A percentile compares a stretch with the other conserved stretches of the same genome.
Evolutionary conservation across 92 coral and sea anemone genomes (phyloP).

Genomic region (Umimayanthus kanabou): DNA sequence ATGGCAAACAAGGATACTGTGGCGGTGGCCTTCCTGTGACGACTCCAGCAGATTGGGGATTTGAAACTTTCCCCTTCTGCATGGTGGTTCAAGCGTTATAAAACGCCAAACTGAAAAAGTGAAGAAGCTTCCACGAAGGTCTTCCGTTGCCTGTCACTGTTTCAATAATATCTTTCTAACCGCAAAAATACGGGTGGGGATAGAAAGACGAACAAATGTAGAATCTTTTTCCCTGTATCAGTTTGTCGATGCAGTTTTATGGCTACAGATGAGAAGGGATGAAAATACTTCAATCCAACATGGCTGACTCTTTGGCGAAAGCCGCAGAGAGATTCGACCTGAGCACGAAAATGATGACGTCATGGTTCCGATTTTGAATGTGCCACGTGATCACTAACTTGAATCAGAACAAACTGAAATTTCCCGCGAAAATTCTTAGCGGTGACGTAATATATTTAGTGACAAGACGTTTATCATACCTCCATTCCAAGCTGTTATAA

Average conservation of each 20-base stretch:
- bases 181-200: slow-evolving; percentile 53
- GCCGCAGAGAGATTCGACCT: slow-evolving; percentile 91
- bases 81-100: slow-evolving; percentile 84
- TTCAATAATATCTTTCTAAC: slow-evolving; percentile 47
- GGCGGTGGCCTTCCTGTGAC: slow-evolving; percentile 61
- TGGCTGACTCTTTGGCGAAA: slow-evolving; percentile 96
- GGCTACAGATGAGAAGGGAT: slow-evolving; percentile 78
- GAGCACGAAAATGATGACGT: slow-evolving; percentile 84
- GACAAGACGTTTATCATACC: no score
- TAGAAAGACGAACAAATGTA: slow-evolving; percentile 45
- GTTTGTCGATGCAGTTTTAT: slow-evolving; percentile 68
- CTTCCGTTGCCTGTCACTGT: slow-evolving; percentile 86
- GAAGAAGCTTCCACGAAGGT: slow-evolving; percentile 83
- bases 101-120: slow-evolving; percentile 75
- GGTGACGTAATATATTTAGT: not conserved
- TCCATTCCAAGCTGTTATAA: no score
- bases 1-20: slow-evolving; percentile 71
- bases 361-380: slow-evolving; percentile 69
- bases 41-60: slow-evolving; percentile 77
- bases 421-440: slow-evolving; percentile 78
- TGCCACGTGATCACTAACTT: slow-evolving; percentile 80
- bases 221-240: slow-evolving; percentile 47
- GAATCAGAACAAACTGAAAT: slow-evolving; percentile 59
- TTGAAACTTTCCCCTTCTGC: slow-evolving; percentile 93
- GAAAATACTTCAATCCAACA: slow-evolving; percentile 83